Evolutionary conservation across 2,888 invertebrate species (phyloP).

Genomic region (Griposia aprilina): DNA sequence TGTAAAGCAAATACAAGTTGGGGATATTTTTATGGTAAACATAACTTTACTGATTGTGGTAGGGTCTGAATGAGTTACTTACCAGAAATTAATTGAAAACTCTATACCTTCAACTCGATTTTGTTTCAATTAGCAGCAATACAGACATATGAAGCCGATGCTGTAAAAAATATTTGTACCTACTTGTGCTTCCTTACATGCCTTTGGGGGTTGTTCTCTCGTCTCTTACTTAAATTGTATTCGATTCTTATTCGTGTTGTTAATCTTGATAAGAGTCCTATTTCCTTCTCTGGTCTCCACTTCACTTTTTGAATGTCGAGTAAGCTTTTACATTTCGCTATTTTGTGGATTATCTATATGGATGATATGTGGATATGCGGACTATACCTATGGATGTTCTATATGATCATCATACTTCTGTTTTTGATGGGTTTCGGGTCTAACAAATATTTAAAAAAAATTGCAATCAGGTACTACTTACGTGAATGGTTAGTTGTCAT

Average conservation of each 20-base stretch:
- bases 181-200: neutral
- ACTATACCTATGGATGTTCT: neutral
- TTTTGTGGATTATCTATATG: neutral
- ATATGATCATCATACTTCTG: neutral
- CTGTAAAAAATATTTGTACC: neutral
- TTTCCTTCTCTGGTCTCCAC: neutral
- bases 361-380: neutral
- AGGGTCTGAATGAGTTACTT: conserved; percentile 24
- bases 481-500: neutral
- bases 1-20: conserved; percentile 10
- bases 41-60: conserved; percentile 28
- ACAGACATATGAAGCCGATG: conserved; percentile 17
- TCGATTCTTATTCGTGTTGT: conserved; percentile 10
- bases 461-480: too few relatives aligned
- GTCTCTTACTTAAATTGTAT: neutral
- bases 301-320: neutral
- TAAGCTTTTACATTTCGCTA: neutral
- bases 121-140: conserved; percentile 26
- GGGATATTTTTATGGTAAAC: conserved; percentile 32
- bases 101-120: conserved; percentile 10
- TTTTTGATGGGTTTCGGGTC: neutral
- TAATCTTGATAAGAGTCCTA: neutral
- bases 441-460: too few relatives aligned
- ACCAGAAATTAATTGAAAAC: conserved; percentile 42
- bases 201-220: neutral